Conservation (phyloP, 2,888 invertebrate genomes). For the Platerodrilus igneus region DNA sequence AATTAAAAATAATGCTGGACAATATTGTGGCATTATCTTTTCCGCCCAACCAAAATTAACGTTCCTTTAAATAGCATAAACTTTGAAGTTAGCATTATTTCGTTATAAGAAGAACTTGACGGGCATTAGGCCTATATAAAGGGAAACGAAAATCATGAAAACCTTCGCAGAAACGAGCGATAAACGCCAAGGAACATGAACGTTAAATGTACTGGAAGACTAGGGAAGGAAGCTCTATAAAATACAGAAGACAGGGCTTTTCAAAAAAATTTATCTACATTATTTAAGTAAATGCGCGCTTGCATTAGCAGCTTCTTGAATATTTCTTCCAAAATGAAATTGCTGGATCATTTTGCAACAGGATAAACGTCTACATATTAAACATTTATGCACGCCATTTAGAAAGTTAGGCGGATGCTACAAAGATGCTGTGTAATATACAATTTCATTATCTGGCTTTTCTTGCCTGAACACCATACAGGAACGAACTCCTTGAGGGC, state of each 20-base stretch:
- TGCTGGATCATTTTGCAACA: conserved; percentile 27
- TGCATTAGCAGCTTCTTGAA: conserved; percentile 16
- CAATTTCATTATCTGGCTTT: conserved; percentile 31
- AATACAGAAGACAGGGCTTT: conserved; percentile 23
- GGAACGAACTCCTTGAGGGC: conserved; percentile 24
- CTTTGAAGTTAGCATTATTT: conserved; percentile 30
- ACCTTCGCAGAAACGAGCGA: conserved; percentile 29
- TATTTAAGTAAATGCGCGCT: conserved; percentile 18
- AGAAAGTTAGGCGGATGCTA: conserved; percentile 32
- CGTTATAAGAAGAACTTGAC: conserved; percentile 16
- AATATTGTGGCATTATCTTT: too few relatives aligned
- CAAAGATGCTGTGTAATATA: conserved; percentile 33
- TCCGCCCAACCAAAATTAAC: too few relatives aligned
- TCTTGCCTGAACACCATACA: conserved; percentile 26
- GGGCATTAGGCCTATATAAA: conserved; percentile 18
- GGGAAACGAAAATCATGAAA: conserved; percentile 28
- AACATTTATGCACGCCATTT: conserved; percentile 35
- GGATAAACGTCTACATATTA: conserved; percentile 31
- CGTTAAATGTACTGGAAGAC: conserved; percentile 37
- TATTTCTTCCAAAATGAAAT: conserved; percentile 25
- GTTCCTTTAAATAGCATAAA: too few relatives aligned
- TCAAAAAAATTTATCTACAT: conserved; percentile 18
- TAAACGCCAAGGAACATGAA: conserved; percentile 33
- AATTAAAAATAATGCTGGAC: too few relatives aligned
- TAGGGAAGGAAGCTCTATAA: conserved; percentile 29